These are phyloP conservation scores for Cuniculus paca DNA, from an alignment of 2,797 vertebrate species.

Conservation along the genomic window DNA sequence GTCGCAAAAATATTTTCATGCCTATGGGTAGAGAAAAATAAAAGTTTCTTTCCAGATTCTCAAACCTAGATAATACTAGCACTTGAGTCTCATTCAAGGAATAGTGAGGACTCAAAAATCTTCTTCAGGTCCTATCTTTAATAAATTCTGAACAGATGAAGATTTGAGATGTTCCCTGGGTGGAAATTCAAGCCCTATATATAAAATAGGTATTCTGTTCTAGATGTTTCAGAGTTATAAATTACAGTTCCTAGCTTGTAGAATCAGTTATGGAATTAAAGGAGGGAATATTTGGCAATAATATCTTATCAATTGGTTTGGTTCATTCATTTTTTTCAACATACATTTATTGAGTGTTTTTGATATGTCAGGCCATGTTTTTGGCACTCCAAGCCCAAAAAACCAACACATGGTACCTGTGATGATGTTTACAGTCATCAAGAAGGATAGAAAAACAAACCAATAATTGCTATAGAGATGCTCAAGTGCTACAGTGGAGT, in stretches of 20 bases:
- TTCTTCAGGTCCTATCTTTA: slow-evolving; percentile 54
- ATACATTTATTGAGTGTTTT: not conserved
- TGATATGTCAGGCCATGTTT: not conserved
- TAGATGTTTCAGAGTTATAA: slow-evolving; percentile 25
- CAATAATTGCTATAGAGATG: not conserved
- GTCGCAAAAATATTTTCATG: slow-evolving; percentile 29
- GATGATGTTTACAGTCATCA: not conserved
- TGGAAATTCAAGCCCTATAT: slow-evolving; percentile 16
- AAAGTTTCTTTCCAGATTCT: slow-evolving; percentile 21
- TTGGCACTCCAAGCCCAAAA: not conserved
- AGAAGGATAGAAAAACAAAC: not conserved
- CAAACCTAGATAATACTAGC: slow-evolving; percentile 1
- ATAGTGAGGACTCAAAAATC: not conserved
- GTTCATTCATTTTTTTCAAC: not conserved
- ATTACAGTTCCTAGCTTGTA: not conserved
- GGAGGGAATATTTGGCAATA: not conserved
- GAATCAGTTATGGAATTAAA: slow-evolving; percentile 18
- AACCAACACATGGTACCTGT: not conserved
- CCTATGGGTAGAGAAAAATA: slow-evolving; percentile 34
- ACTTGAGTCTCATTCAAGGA: not conserved
- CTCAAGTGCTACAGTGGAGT: not conserved
- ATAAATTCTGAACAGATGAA: slow-evolving; percentile 21
- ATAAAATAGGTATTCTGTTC: not conserved
- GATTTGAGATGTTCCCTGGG: not conserved
- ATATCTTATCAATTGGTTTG: not conserved